These are phyloP conservation scores for Eupsilia transversa DNA, from an alignment of 2,888 invertebrate species.

Conservation along the genomic window DNA sequence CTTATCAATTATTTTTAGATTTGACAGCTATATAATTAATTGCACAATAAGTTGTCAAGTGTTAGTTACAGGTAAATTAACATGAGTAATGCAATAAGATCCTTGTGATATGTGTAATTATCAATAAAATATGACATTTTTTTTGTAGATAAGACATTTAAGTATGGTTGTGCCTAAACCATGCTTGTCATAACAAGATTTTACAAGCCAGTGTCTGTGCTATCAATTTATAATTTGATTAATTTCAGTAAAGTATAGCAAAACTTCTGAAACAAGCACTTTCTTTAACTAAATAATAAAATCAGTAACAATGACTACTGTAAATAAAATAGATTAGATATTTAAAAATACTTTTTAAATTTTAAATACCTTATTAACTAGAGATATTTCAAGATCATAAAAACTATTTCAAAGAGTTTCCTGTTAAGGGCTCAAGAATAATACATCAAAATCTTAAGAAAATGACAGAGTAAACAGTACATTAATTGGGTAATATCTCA, in stretches of 20 bases:
- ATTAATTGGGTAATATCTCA: not conserved
- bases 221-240: not conserved
- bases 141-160: too few species aligned
- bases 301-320: not conserved
- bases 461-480: not conserved
- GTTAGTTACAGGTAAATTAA: not conserved
- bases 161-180: too few species aligned
- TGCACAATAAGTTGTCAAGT: conserved; percentile 18
- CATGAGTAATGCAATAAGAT: conserved; percentile 8
- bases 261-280: not conserved
- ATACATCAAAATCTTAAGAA: not conserved
- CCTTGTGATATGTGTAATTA: not conserved
- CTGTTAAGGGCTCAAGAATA: not conserved
- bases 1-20: conserved; percentile 7
- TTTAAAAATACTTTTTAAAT: not conserved
- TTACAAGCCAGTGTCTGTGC: not conserved
- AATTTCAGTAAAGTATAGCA: not conserved
- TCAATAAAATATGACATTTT: not conserved
- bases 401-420: not conserved
- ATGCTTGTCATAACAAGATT: not conserved
- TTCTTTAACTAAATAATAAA: not conserved
- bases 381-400: not conserved
- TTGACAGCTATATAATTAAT: not conserved
- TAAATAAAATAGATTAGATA: not conserved
- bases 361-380: not conserved